A percentile compares a stretch with the other conserved stretches of the same genome.
phyloP scores from a whole-genome alignment of 2,797 vertebrate species.

The Cuculus canorus region DNA sequence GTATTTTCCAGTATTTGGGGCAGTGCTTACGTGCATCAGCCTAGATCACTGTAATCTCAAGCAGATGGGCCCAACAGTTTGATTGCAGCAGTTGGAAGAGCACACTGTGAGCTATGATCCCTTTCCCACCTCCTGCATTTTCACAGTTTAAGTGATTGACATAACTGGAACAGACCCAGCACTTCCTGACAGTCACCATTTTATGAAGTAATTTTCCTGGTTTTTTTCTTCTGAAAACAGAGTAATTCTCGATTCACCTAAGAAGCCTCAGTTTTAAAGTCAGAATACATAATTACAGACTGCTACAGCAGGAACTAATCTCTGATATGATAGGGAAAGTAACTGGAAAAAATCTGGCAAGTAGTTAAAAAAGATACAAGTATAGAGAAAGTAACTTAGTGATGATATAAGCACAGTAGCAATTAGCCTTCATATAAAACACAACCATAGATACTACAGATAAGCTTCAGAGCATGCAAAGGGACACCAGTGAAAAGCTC shows the following conservation, averaged over 20 bases:
- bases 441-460: neutral
- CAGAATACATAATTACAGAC: neutral
- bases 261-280: neutral
- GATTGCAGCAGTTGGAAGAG: neutral
- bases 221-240: neutral
- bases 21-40: neutral
- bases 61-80: constrained; percentile 26
- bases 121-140: neutral
- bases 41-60: neutral
- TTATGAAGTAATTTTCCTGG: neutral
- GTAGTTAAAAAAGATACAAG: neutral
- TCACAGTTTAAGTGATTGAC: constrained; percentile 8
- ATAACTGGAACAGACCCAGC: constrained; percentile 40
- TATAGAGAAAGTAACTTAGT: neutral
- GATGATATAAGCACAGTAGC: neutral
- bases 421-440: neutral
- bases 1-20: neutral
- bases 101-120: neutral
- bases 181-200: constrained; percentile 3
- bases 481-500: neutral
- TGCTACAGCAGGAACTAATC: neutral
- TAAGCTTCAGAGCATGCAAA: neutral
- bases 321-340: too few species aligned
- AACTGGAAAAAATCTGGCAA: too few species aligned
- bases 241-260: neutral